Evolutionary conservation across 2,113 vertebrate genomes (phyloP).

Genomic region (Albula glossodonta): DNA sequence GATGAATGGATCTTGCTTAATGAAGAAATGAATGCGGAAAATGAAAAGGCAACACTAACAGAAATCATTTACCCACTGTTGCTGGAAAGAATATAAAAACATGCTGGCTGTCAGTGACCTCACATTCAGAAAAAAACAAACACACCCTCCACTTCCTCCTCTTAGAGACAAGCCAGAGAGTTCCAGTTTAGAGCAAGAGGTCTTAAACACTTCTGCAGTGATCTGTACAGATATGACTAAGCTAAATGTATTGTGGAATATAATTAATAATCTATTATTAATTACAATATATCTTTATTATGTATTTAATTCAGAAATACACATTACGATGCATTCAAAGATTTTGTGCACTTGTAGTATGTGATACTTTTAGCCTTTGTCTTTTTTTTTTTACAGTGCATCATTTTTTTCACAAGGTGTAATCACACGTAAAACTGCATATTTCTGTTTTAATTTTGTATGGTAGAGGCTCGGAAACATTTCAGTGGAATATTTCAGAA

Average conservation of each 20-base stretch:
- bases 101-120: neutral
- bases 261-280: no score
- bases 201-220: no score
- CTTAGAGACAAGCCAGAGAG: neutral
- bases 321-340: neutral
- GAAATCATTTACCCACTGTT: neutral
- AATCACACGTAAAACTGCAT: neutral
- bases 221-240: no score
- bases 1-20: neutral
- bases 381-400: neutral
- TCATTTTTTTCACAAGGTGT: neutral
- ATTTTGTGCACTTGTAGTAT: neutral
- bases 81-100: neutral
- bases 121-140: neutral
- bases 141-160: neutral
- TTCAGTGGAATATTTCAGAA: neutral
- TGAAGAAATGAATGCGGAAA: neutral
- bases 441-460: neutral
- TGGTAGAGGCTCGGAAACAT: neutral
- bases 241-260: no score
- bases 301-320: neutral
- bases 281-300: neutral
- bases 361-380: neutral
- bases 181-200: no score
- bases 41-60: neutral